Percentiles rank a stretch among this genome's conserved stretches.
Evolutionary conservation across 2,113 vertebrate species (phyloP).

Genomic region (Coptodon rendalli): DNA sequence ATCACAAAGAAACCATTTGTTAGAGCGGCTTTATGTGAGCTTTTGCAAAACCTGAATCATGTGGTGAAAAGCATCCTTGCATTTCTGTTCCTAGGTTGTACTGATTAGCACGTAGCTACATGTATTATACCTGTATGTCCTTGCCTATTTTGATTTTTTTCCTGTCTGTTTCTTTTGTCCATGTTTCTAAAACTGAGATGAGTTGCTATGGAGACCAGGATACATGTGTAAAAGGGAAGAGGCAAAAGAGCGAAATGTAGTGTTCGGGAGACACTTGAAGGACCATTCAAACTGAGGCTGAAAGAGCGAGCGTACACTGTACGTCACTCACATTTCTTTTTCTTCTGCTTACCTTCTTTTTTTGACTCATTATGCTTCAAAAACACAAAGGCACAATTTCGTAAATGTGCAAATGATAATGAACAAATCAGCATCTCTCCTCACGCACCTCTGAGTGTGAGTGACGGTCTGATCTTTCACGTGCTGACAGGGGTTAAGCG

Average conservation of each 20-base stretch:
- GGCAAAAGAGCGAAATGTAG: slow-evolving; percentile 49
- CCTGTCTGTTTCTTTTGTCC: slow-evolving; percentile 47
- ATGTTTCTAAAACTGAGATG: slow-evolving; percentile 44
- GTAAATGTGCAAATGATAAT: not conserved
- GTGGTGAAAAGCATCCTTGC: not conserved
- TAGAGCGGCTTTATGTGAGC: not conserved
- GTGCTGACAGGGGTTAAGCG: slow-evolving; percentile 70
- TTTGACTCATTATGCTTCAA: not conserved
- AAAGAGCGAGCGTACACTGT: not conserved
- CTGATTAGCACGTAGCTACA: not conserved
- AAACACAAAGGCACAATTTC: not conserved
- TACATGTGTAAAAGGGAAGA: slow-evolving; percentile 52
- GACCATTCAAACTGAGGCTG: slow-evolving; percentile 9
- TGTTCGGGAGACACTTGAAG: slow-evolving; percentile 39
- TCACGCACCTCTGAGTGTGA: not conserved
- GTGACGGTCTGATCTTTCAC: slow-evolving; percentile 29
- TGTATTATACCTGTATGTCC: slow-evolving; percentile 40
- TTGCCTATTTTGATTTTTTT: slow-evolving; percentile 16
- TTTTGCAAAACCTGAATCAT: not conserved
- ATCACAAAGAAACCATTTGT: not conserved
- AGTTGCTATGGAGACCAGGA: slow-evolving; percentile 69
- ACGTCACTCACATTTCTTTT: not conserved
- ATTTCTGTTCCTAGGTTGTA: not conserved
- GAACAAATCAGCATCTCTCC: not conserved
- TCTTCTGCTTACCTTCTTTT: not conserved